Percentiles rank a stretch among this genome's conserved stretches.
Evolutionary conservation across 2,113 vertebrate species (phyloP).

Genomic region (Irena cyanogastra): DNA sequence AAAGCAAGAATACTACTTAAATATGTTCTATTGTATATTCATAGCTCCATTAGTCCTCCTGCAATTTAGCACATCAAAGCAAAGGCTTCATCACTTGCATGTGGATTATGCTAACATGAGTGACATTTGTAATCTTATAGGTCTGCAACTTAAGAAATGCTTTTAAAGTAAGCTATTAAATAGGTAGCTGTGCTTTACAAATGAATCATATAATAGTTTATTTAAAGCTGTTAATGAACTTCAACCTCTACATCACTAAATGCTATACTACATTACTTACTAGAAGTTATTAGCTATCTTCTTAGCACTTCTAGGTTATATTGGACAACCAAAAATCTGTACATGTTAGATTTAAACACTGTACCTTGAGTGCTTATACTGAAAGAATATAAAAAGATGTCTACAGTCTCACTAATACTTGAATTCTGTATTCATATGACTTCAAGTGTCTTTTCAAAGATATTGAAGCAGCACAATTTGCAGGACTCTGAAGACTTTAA

Average conservation of each 20-base stretch:
- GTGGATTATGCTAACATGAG: slow-evolving; percentile 87
- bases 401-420: slow-evolving; percentile 34
- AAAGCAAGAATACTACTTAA: slow-evolving; percentile 86
- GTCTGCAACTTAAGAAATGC: slow-evolving; percentile 83
- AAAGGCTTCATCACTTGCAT: slow-evolving; percentile 80
- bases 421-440: not conserved
- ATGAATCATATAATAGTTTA: slow-evolving; percentile 78
- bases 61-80: slow-evolving; percentile 92
- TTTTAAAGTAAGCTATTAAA: slow-evolving; percentile 83
- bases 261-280: slow-evolving; percentile 68
- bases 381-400: slow-evolving; percentile 42
- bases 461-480: slow-evolving; percentile 28
- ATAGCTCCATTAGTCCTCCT: slow-evolving; percentile 88
- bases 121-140: slow-evolving; percentile 87
- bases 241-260: slow-evolving; percentile 73
- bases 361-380: slow-evolving; percentile 46
- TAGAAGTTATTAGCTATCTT: slow-evolving; percentile 73
- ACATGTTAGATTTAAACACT: slow-evolving; percentile 38
- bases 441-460: slow-evolving; percentile 41
- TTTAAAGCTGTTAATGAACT: slow-evolving; percentile 80
- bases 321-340: slow-evolving; percentile 56
- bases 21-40: slow-evolving; percentile 89
- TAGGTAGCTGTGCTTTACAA: slow-evolving; percentile 73
- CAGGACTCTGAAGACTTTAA: slow-evolving; percentile 27
- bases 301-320: slow-evolving; percentile 66